A percentile compares a stretch with the other conserved stretches of the same genome.
phyloP scores from a whole-genome alignment of 2,888 invertebrate species.

The Drosophila stalkeri region DNA sequence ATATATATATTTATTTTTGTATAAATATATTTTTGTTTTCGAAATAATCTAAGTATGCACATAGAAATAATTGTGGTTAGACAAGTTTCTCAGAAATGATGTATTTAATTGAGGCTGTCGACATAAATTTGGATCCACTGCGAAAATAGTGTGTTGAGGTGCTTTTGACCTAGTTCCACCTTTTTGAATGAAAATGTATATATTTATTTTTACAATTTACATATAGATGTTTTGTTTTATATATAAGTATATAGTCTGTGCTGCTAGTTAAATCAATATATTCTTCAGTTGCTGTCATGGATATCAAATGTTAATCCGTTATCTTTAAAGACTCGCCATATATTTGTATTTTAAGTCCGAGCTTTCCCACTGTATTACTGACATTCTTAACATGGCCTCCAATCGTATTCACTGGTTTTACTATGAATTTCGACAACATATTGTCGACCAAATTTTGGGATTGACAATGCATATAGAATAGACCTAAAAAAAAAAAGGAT shows the following conservation, averaged over 20 bases:
- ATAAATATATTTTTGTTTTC: neutral
- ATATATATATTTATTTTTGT: neutral
- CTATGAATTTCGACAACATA: no score
- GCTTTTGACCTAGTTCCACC: conserved; percentile 2
- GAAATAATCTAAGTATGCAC: neutral
- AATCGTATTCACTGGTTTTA: neutral
- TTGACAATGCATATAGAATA: neutral
- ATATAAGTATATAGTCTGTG: neutral
- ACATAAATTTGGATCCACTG: neutral
- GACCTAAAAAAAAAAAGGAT: neutral
- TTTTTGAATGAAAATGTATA: neutral
- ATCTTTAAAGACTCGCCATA: neutral
- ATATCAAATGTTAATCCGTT: no score
- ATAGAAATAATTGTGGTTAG: neutral
- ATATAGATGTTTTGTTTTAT: neutral
- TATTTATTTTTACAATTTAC: neutral
- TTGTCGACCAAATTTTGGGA: no score
- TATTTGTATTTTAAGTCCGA: conserved; percentile 1
- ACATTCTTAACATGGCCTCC: neutral
- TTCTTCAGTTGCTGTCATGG: neutral
- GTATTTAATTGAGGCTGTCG: conserved; percentile 2
- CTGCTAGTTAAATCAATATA: neutral
- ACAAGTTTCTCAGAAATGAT: neutral
- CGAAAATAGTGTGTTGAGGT: neutral
- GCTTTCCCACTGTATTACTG: neutral